Evolutionary conservation across 2,797 vertebrate species (phyloP).

Genomic region (Neopelma chrysocephalum): DNA sequence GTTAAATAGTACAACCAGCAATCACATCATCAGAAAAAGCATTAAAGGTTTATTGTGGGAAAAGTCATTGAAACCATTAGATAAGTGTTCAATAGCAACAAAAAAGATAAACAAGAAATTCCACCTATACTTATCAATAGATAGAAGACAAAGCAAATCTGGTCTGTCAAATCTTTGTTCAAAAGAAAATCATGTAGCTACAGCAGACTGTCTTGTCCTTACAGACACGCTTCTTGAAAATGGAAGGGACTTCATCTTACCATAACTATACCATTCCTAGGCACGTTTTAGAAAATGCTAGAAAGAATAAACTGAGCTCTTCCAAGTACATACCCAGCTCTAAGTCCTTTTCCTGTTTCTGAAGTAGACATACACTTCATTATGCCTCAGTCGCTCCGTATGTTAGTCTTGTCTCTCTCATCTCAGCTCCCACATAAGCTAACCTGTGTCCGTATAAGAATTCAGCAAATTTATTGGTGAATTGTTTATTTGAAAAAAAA

Average conservation of each 20-base stretch:
- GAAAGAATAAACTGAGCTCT: not conserved
- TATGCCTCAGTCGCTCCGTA: not conserved
- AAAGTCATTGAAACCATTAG: slow-evolving; percentile 27
- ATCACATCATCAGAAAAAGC: not conserved
- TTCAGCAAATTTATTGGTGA: not conserved
- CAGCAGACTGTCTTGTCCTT: not conserved
- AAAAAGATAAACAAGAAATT: slow-evolving; percentile 18
- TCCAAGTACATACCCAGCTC: not conserved
- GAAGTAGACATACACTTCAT: fast-evolving
- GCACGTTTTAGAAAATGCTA: not conserved
- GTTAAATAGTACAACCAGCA: not conserved
- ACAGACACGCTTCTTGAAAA: not conserved
- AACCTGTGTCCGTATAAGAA: not conserved
- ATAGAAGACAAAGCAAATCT: not conserved
- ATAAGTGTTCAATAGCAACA: not conserved
- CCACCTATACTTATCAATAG: not conserved
- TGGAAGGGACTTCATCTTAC: not conserved
- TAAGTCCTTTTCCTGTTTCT: not conserved
- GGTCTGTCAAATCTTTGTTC: not conserved
- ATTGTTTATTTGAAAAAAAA: not conserved
- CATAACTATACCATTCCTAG: not conserved
- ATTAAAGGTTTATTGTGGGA: slow-evolving; percentile 4
- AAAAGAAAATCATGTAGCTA: not conserved
- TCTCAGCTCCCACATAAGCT: not conserved
- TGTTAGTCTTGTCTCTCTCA: not conserved